phyloP scores from a whole-genome alignment of 2,888 invertebrate genomes.

The Bugula neritina region DNA sequence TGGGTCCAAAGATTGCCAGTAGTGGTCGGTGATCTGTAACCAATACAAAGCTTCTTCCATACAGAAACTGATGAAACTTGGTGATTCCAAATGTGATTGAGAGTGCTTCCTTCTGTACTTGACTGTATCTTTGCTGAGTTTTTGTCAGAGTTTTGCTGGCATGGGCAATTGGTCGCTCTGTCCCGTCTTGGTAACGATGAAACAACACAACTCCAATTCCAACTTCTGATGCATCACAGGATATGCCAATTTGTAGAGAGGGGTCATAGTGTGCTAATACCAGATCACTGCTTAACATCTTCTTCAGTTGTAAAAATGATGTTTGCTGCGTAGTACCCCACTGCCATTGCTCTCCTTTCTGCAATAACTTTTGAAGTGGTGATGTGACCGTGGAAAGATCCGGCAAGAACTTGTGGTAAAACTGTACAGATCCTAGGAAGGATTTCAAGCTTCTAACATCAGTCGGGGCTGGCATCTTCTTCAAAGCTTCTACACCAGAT shows the following conservation, averaged over 20 bases:
- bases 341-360: conserved; percentile 27
- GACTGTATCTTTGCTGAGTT: conserved; percentile 29
- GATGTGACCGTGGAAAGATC: too few species aligned
- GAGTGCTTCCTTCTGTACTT: conserved; percentile 31
- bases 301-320: conserved; percentile 14
- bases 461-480: conserved; percentile 28
- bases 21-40: conserved; percentile 29
- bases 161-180: too few species aligned
- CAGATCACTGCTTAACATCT: conserved; percentile 27
- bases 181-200: too few species aligned
- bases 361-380: conserved; percentile 28
- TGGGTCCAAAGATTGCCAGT: conserved; percentile 24
- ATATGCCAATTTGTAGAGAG: conserved; percentile 28
- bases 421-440: conserved; percentile 30
- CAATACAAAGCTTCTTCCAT: conserved; percentile 29
- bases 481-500: not conserved
- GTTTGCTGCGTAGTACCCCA: conserved; percentile 23
- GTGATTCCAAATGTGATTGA: conserved; percentile 30
- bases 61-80: conserved; percentile 31
- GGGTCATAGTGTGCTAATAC: conserved; percentile 30
- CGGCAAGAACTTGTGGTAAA: conserved; percentile 30
- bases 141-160: conserved; percentile 29
- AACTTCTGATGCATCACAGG: conserved; percentile 32
- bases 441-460: conserved; percentile 27
- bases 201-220: conserved; percentile 31